phyloP scores from a whole-genome alignment of 2,888 invertebrate species.

The Cosmia trapezina region DNA sequence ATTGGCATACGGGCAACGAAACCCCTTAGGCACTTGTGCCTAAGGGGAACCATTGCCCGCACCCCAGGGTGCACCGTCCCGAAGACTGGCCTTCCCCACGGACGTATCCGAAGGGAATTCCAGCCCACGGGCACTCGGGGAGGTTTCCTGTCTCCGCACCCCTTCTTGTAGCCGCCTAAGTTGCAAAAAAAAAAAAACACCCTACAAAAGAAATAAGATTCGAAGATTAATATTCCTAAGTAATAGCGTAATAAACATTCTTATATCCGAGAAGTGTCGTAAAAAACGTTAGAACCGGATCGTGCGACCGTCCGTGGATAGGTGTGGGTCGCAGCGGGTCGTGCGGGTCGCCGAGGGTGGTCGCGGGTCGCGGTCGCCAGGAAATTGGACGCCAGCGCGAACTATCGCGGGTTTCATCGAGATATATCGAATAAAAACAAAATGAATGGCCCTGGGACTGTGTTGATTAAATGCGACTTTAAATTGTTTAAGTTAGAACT shows the following conservation, averaged over 20 bases:
- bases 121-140: no score
- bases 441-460: conserved; percentile 28
- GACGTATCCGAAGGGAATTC: no score
- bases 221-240: conserved; percentile 53
- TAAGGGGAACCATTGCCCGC: no score
- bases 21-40: no score
- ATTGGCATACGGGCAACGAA: no score
- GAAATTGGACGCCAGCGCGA: conserved; percentile 60
- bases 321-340: conserved; percentile 27
- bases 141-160: no score
- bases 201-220: conserved; percentile 17
- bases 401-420: conserved; percentile 52
- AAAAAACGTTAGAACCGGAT: conserved; percentile 51
- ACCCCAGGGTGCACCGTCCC: no score
- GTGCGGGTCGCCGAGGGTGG: conserved; percentile 29
- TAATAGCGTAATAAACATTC: conserved; percentile 55
- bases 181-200: conserved; percentile 18
- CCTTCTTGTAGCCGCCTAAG: not conserved
- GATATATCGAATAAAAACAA: conserved; percentile 45
- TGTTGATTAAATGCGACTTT: conserved; percentile 33
- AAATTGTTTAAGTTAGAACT: no score
- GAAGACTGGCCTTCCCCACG: no score
- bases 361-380: conserved; percentile 35
- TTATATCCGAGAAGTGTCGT: conserved; percentile 39
- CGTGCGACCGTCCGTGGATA: conserved; percentile 22